Evolutionary conservation across 2,888 invertebrate genomes (phyloP), one percentile per base, ranked within the genome.

Genomic region (Anagyrus pseudococci): DNA sequence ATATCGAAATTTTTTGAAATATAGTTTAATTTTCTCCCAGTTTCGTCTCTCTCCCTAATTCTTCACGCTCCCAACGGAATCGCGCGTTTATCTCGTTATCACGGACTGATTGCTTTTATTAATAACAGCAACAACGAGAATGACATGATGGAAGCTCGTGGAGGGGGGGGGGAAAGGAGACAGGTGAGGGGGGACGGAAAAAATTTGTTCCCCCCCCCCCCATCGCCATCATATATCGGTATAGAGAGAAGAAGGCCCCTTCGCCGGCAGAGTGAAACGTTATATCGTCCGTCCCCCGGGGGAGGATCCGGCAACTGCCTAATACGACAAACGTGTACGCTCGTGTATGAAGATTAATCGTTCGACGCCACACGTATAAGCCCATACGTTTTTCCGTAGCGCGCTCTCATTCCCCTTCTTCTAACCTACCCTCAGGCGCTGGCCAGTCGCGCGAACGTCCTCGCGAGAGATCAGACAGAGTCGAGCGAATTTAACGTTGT

Each of bases 331-430:
- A 67, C 66, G 62, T 65, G 64, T 37, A 4, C 19, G 19, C 13
- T 8, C 44, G 61, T 68, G 67, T 69, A 75, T 73, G 74, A 76
- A 76, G 76, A 76, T 76, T 76, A 76, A 76, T 76, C 73, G 75
- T 71, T 67, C 67, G 57, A 64, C 69, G 70, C 70, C 72, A 17
- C 15, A 37, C 37, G 37, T 37, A 72, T 72, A 73, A 72, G 72
- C 71, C 72, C 71, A 71, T 71, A 72, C 66, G 72, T 69, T 70
- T 68, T 19, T n/a, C 47, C 17, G n/a, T n/a, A n/a, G n/a, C n/a
- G n/a, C 49, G 20, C 41, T 29, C 2, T 26, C 41, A 26, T 43
- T 49, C 66, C 60, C 62, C 68, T 50, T 67, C 55, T 58, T 49
- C 65, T 58, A 55, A 46, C 53, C 43, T 62, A 66, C 67, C 67